A percentile compares a stretch with the other conserved stretches of the same genome.
Conservation (phyloP, 2,797 vertebrate genomes). For the Ptychadena robeensis region DNA sequence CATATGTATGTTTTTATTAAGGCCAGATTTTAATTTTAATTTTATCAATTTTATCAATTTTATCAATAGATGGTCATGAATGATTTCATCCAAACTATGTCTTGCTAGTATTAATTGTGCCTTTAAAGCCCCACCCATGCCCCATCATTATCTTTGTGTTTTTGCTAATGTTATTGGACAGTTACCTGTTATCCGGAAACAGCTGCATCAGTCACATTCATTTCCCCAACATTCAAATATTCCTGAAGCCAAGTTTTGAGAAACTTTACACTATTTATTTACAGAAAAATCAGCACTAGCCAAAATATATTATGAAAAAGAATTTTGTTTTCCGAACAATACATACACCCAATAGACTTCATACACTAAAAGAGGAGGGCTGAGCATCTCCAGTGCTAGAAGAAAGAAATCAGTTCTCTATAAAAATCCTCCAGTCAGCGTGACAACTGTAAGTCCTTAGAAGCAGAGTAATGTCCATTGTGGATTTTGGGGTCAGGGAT, state of each 20-base stretch:
- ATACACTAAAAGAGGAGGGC: constrained; percentile 12
- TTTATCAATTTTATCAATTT: too few species aligned
- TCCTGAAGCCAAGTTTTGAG: background rate
- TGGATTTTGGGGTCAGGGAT: background rate
- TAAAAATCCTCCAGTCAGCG: constrained; percentile 3
- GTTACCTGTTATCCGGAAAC: background rate
- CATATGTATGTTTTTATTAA: too few species aligned
- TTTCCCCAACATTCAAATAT: background rate
- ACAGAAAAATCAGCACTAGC: constrained; percentile 24
- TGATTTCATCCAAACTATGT: too few species aligned
- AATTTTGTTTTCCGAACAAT: constrained; percentile 48
- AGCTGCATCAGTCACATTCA: background rate
- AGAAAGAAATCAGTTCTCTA: constrained; percentile 39
- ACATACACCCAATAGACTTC: constrained; percentile 39
- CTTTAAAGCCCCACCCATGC: too few species aligned
- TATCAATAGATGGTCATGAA: too few species aligned
- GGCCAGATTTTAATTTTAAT: too few species aligned
- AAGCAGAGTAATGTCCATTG: background rate
- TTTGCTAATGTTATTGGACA: too few species aligned
- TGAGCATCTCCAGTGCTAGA: constrained; percentile 23
- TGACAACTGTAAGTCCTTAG: background rate
- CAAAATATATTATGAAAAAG: constrained; percentile 46
- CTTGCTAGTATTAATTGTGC: too few species aligned
- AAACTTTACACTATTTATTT: constrained; percentile 40
- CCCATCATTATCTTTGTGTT: too few species aligned